These are phyloP conservation scores for Semaprochilodus insignis DNA, from an alignment of 2,797 vertebrate genomes.

Conservation along the genomic window DNA sequence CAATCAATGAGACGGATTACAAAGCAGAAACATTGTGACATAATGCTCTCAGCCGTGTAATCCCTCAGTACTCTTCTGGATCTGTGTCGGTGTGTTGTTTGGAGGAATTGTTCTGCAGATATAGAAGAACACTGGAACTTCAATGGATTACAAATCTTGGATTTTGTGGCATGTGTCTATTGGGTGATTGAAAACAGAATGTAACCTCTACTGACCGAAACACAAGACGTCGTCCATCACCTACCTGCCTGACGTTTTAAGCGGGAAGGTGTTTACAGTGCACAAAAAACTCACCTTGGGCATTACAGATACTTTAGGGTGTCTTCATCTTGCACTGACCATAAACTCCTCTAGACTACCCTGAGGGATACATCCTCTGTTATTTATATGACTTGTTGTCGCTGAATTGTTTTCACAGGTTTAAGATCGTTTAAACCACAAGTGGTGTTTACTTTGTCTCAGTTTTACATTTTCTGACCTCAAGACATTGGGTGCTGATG, in stretches of 20 bases:
- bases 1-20: conserved; percentile 40
- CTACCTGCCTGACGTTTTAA: neutral
- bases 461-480: conserved; percentile 35
- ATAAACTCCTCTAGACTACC: neutral
- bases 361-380: neutral
- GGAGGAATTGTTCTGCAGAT: conserved; percentile 20
- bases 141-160: conserved; percentile 57
- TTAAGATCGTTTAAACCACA: conserved; percentile 15
- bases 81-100: conserved; percentile 44
- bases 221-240: conserved; percentile 22
- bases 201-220: conserved; percentile 40
- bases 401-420: conserved; percentile 45
- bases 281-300: neutral
- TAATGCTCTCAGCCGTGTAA: conserved; percentile 66
- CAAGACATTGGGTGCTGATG: conserved; percentile 17
- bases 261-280: neutral
- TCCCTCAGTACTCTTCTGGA: conserved; percentile 66
- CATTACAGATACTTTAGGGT: neutral
- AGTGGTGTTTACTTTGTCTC: conserved; percentile 22
- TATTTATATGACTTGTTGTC: conserved; percentile 32
- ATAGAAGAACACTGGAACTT: conserved; percentile 30
- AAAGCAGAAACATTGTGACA: conserved; percentile 68
- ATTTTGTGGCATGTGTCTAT: conserved; percentile 58
- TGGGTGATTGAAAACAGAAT: conserved; percentile 39
- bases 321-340: conserved; percentile 2